A percentile compares a stretch with the other conserved stretches of the same genome.
Conservation (phyloP, 2,888 invertebrate genomes). For the Dysmachus trigonus region DNA sequence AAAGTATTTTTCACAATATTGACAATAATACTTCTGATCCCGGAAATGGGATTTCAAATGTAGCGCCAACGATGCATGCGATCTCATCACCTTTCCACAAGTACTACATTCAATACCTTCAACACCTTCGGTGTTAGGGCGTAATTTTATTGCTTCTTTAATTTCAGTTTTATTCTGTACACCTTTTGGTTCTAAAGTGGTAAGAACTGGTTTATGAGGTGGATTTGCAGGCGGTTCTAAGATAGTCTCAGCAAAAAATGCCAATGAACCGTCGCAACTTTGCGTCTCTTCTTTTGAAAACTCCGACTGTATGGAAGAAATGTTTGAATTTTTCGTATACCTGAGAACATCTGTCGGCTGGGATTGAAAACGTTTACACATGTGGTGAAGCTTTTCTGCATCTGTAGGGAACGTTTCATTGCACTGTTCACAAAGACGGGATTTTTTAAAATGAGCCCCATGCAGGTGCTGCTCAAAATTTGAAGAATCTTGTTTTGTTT, state of each 20-base stretch:
- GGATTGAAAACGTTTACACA: background rate
- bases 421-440: background rate
- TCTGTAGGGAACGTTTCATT: background rate
- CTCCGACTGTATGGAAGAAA: background rate
- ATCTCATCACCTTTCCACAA: background rate
- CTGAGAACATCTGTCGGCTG: background rate
- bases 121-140: background rate
- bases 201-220: background rate
- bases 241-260: background rate
- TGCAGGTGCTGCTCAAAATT: background rate
- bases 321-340: background rate
- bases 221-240: background rate
- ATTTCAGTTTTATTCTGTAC: background rate
- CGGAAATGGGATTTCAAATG: background rate
- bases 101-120: background rate
- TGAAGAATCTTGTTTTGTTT: background rate
- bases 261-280: background rate
- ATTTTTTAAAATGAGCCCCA: background rate
- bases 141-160: background rate
- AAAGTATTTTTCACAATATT: slow-evolving; percentile 3
- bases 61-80: background rate
- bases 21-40: background rate
- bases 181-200: background rate
- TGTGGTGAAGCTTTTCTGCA: background rate
- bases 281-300: background rate